A percentile compares a stretch with the other conserved stretches of the same genome.
Evolutionary conservation across 1,140 invertebrate genomes (phyloP).

Genomic region (Drosophila dunni): DNA sequence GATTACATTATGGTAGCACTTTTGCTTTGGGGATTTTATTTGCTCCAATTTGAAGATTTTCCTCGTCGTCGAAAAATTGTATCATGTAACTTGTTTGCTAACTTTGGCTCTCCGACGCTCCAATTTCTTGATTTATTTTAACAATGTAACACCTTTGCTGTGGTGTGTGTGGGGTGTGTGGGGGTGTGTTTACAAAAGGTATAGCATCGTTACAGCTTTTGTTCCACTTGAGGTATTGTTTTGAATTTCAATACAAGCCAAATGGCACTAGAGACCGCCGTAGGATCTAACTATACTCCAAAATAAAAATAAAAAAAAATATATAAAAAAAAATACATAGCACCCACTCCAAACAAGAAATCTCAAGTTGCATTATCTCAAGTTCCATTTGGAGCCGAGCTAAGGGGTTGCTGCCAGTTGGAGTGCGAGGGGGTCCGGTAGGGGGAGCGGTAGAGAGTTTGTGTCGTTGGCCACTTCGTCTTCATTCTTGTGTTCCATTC

Average conservation of each 20-base stretch:
- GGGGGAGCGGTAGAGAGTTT: background rate
- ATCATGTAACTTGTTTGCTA: constrained; percentile 2
- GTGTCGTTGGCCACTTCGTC: constrained; percentile 44
- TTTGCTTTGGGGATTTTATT: too few relatives aligned
- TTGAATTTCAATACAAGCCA: constrained; percentile 49
- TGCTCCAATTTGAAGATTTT: too few relatives aligned
- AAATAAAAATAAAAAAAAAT: background rate
- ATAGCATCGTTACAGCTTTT: constrained; percentile 41
- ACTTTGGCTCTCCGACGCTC: background rate
- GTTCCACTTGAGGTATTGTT: constrained; percentile 49
- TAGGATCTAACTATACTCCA: constrained; percentile 5
- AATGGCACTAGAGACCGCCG: constrained; percentile 17
- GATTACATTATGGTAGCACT: too few relatives aligned
- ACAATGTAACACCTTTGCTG: constrained; percentile 32
- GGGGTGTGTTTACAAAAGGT: too few relatives aligned
- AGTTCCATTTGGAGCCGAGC: constrained; percentile 44
- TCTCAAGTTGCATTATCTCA: constrained; percentile 58
- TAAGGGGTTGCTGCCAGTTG: constrained; percentile 27
- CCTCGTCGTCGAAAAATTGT: too few relatives aligned
- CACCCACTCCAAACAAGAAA: constrained; percentile 27
- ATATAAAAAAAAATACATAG: background rate
- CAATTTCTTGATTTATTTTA: constrained; percentile 25
- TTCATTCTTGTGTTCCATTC: constrained; percentile 36
- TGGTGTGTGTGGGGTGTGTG: background rate
- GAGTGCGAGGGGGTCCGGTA: background rate